Percentiles rank a stretch among this genome's conserved stretches.
phyloP scores from a whole-genome alignment of 2,797 vertebrate genomes.

The Scolopax bukidnonensis region DNA sequence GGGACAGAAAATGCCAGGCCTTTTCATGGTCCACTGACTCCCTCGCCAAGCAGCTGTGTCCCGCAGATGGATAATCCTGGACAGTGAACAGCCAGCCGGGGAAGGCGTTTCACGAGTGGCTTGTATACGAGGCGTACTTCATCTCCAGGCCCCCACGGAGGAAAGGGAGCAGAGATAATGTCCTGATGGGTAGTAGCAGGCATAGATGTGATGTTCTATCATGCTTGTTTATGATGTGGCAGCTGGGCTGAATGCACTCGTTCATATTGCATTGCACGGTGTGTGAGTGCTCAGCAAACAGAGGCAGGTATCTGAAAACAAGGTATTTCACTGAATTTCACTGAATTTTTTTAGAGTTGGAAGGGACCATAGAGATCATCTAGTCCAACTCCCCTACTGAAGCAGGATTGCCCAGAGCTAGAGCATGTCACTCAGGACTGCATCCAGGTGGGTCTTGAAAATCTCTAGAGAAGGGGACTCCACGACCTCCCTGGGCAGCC shows the following conservation, averaged over 20 bases:
- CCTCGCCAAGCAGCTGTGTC: neutral
- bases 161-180: neutral
- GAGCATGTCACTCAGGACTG: too few relatives aligned
- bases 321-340: neutral
- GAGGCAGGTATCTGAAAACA: neutral
- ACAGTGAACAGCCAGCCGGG: neutral
- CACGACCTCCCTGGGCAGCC: too few relatives aligned
- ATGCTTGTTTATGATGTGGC: neutral
- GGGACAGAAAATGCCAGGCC: neutral
- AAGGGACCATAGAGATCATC: too few relatives aligned
- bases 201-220: neutral
- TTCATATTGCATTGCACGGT: neutral
- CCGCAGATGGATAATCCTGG: neutral
- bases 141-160: neutral
- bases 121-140: neutral
- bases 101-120: neutral
- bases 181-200: neutral
- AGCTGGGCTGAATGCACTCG: neutral
- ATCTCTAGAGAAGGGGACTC: too few relatives aligned
- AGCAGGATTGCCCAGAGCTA: too few relatives aligned
- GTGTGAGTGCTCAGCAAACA: neutral
- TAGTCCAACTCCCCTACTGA: too few relatives aligned
- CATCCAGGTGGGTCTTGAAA: too few relatives aligned
- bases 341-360: too few relatives aligned
- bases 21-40: neutral